Evolutionary conservation across 2,113 vertebrate genomes (phyloP), one percentile per base, ranked within the genome.

Genomic region (Zootoca vivipara): DNA sequence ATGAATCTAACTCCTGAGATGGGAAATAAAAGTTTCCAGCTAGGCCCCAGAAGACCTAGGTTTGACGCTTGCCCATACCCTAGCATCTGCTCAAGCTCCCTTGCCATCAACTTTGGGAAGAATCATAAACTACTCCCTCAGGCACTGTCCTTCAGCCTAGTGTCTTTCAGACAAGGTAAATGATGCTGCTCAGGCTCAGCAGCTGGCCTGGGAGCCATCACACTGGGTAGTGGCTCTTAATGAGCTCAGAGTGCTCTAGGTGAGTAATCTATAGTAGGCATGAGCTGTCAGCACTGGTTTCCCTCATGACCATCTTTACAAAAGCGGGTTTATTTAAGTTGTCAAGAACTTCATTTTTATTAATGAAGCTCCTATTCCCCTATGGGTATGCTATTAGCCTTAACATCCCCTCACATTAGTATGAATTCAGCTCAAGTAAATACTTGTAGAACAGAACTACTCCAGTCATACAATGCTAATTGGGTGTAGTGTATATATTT

Each of bases 281-380:
- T 24, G 33, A 87, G 9, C 46, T 81, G 65, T 72, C 78, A 87
- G 78, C 77, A 58, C 46, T 80, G 72, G 26, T 80, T 80, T 72
- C 26, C 83, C 15, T 28, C 67, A 18, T 81, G n/a, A 20, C 7
- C 38, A 15, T 56, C 65, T 87, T 80, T 87, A 72, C 46, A 81
- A 38, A 81, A 81, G 4, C 18, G 35, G 28, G 38, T 70, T 87
- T 82, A 74, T 82, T 82, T 80, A 87, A 58, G 77, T 80, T 87
- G 78, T 87, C 86, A 87, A 82, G 69, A 33, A 42, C 7, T 73
- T 82, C 79, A 75, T 87, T 82, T 88, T 52, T 82, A 75, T 88
- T 82, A 88, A 83, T 77, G 38, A 88, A 65, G 79, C 12, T 82
- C 35, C 58, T 35, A 74, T 82, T 88, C 18, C 28, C 22, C 58